These are phyloP conservation scores for Aythya baeri DNA, from an alignment of 2,113 vertebrate species.

Conservation along the genomic window DNA sequence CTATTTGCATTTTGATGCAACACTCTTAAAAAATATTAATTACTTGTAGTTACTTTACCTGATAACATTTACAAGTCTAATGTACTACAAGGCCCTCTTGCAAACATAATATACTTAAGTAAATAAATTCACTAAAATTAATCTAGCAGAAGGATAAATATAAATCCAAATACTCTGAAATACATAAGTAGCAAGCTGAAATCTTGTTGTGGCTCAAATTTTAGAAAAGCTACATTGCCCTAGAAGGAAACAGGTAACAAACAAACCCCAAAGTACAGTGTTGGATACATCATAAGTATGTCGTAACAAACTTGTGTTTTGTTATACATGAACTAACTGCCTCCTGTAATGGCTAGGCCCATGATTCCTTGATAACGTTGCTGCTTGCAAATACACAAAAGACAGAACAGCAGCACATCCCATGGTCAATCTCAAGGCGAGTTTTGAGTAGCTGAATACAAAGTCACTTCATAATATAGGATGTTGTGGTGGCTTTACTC, in stretches of 20 bases:
- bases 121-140: slow-evolving; percentile 45
- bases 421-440: rapidly evolving
- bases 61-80: slow-evolving; percentile 64
- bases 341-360: background rate
- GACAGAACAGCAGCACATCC: background rate
- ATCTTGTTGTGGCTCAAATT: background rate
- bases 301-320: background rate
- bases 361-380: background rate
- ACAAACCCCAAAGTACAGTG: background rate
- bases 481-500: background rate
- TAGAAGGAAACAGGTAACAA: background rate
- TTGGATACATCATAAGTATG: background rate
- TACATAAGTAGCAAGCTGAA: background rate
- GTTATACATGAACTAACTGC: background rate
- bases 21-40: slow-evolving; percentile 58
- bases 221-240: background rate
- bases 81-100: background rate
- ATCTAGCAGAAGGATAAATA: slow-evolving; percentile 20
- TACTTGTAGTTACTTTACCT: slow-evolving; percentile 62
- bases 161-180: background rate
- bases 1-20: slow-evolving; percentile 52
- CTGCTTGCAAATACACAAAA: background rate
- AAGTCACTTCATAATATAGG: background rate
- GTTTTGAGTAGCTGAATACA: background rate
- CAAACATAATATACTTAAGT: background rate